These are phyloP conservation scores for Phrynocephalus guinanensis DNA, from an alignment of 2,797 vertebrate genomes.

Conservation along the genomic window DNA sequence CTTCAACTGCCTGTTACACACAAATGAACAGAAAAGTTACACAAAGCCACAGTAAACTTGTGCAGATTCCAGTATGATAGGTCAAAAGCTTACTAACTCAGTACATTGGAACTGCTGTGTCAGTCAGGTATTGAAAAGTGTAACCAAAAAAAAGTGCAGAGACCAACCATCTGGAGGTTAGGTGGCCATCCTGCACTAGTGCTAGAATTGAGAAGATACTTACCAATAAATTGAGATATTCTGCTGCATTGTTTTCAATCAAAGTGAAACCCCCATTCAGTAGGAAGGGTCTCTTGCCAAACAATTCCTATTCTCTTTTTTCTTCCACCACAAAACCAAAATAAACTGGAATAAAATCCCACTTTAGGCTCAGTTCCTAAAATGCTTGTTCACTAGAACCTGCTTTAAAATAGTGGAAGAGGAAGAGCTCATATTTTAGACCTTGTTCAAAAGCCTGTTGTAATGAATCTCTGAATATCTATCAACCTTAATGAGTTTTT, in stretches of 20 bases:
- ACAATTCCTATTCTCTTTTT: conserved; percentile 62
- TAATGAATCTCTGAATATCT: neutral
- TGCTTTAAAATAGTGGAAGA: neutral
- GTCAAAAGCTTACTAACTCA: neutral
- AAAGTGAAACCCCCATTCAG: conserved; percentile 59
- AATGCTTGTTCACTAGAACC: neutral
- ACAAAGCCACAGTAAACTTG: neutral
- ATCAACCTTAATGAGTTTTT: neutral
- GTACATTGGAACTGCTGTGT: neutral
- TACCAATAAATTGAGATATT: conserved; percentile 43
- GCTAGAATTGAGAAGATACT: conserved; percentile 47
- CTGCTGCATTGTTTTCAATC: conserved; percentile 30
- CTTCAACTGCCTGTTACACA: neutral
- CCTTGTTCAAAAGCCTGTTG: neutral
- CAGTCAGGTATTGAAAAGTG: neutral
- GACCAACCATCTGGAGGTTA: neutral
- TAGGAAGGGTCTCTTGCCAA: neutral
- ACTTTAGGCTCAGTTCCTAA: conserved; percentile 2
- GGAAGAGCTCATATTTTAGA: conserved; percentile 5
- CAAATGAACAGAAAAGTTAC: neutral
- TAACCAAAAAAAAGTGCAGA: neutral
- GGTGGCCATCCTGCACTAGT: conserved; percentile 37
- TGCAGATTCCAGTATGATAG: conserved; percentile 33
- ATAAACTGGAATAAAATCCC: conserved; percentile 21
- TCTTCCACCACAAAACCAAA: conserved; percentile 52